Conservation (phyloP, 2,113 vertebrate species). For the Echinops telfairi region DNA sequence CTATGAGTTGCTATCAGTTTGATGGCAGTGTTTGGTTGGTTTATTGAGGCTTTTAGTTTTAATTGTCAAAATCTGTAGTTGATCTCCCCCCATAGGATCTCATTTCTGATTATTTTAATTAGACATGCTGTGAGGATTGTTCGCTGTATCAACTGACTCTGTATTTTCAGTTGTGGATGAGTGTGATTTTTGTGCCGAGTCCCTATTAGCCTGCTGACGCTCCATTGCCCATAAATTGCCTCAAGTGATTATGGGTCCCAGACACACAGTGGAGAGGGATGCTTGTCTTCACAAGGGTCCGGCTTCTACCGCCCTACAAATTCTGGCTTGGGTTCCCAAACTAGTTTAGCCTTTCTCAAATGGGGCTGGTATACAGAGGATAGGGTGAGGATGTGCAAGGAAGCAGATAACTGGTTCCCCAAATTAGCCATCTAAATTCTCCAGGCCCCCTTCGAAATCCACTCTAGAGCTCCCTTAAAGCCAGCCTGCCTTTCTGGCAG, state of each 20-base stretch:
- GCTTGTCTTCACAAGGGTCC: not conserved
- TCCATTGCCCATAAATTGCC: not conserved
- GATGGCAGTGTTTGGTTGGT: too few relatives aligned
- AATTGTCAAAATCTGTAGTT: too few relatives aligned
- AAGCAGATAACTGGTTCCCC: not conserved
- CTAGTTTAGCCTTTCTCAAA: not conserved
- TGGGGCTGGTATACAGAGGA: accelerated
- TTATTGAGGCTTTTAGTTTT: too few relatives aligned
- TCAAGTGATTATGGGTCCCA: not conserved
- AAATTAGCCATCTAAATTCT: too few relatives aligned
- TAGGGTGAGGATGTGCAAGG: not conserved
- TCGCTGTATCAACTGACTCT: too few relatives aligned
- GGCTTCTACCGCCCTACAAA: accelerated
- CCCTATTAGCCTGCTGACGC: not conserved
- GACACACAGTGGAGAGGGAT: accelerated
- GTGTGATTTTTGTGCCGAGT: not conserved
- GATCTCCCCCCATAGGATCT: too few relatives aligned
- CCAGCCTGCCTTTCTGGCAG: too few relatives aligned
- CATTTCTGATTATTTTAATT: too few relatives aligned
- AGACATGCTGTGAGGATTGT: too few relatives aligned
- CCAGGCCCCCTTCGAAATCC: not conserved
- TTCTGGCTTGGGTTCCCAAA: not conserved
- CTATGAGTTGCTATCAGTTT: too few relatives aligned
- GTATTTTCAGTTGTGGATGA: too few relatives aligned
- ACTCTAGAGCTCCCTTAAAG: accelerated